Percentiles rank a stretch among this genome's conserved stretches.
phyloP scores from a whole-genome alignment of 2,888 invertebrate species.

The Euplagia quadripunctaria region DNA sequence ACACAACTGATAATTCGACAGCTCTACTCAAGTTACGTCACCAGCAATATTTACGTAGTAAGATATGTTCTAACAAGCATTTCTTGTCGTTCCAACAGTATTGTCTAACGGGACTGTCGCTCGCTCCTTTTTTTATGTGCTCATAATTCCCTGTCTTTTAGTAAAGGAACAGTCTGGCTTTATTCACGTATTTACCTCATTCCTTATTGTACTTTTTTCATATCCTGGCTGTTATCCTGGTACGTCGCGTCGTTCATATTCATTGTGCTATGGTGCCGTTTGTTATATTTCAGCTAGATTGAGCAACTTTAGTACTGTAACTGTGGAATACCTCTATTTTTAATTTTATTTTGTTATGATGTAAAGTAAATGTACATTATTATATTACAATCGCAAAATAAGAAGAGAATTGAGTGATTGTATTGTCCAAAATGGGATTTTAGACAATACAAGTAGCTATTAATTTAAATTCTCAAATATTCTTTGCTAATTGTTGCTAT shows the following conservation, averaged over 20 bases:
- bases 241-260: slow-evolving; percentile 63
- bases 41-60: too few relatives aligned
- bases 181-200: slow-evolving; percentile 68
- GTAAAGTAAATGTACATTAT: background rate
- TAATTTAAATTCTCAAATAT: background rate
- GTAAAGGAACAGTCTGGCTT: slow-evolving; percentile 63
- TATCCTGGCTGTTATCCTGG: slow-evolving; percentile 67
- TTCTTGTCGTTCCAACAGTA: slow-evolving; percentile 51
- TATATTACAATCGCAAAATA: background rate
- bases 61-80: slow-evolving; percentile 49
- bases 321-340: background rate
- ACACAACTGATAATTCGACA: too few relatives aligned
- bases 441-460: background rate
- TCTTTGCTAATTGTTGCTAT: background rate
- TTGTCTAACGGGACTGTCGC: slow-evolving; percentile 59
- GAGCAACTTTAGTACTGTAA: slow-evolving; percentile 30
- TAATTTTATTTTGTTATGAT: background rate
- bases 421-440: background rate
- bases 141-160: slow-evolving; percentile 69
- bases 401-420: background rate
- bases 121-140: slow-evolving; percentile 66
- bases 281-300: slow-evolving; percentile 38
- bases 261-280: slow-evolving; percentile 45
- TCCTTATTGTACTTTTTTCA: slow-evolving; percentile 73
- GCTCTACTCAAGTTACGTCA: too few relatives aligned